These are phyloP conservation scores for Deroplatys truncata DNA, from an alignment of 2,888 invertebrate genomes.

Conservation along the genomic window DNA sequence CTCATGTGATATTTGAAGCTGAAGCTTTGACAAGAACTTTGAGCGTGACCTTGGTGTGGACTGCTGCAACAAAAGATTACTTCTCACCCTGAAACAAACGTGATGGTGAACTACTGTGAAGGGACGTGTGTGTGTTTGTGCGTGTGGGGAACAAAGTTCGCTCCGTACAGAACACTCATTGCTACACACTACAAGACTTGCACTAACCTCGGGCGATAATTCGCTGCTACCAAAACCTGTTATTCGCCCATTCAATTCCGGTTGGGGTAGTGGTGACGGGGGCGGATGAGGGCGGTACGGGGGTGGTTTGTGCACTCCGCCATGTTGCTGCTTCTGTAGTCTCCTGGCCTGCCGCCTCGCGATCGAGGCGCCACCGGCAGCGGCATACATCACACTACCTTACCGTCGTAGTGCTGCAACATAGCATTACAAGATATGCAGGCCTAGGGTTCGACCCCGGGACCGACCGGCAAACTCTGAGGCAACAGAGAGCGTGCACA, in stretches of 20 bases:
- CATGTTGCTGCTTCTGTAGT: background rate
- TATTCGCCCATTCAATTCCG: slow-evolving; percentile 35
- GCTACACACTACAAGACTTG: background rate
- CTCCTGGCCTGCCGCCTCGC: slow-evolving; percentile 72
- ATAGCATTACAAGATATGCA: background rate
- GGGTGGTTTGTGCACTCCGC: background rate
- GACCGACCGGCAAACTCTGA: background rate
- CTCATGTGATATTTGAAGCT: too few species aligned
- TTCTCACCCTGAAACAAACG: background rate
- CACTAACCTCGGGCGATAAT: slow-evolving; percentile 34
- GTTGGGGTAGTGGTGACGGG: slow-evolving; percentile 10
- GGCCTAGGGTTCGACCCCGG: background rate
- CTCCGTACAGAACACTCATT: background rate
- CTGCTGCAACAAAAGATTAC: too few species aligned
- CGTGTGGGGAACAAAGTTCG: background rate
- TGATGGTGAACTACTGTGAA: background rate
- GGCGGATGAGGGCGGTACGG: slow-evolving; percentile 14
- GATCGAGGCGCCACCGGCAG: slow-evolving; percentile 82
- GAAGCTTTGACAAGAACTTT: too few species aligned
- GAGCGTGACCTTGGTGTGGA: too few species aligned
- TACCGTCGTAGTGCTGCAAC: background rate
- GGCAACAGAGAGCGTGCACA: background rate
- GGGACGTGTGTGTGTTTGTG: background rate
- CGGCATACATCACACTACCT: slow-evolving; percentile 68
- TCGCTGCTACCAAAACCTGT: slow-evolving; percentile 33